phyloP scores from a whole-genome alignment of 2,888 invertebrate genomes.

The Andrena marginata region DNA sequence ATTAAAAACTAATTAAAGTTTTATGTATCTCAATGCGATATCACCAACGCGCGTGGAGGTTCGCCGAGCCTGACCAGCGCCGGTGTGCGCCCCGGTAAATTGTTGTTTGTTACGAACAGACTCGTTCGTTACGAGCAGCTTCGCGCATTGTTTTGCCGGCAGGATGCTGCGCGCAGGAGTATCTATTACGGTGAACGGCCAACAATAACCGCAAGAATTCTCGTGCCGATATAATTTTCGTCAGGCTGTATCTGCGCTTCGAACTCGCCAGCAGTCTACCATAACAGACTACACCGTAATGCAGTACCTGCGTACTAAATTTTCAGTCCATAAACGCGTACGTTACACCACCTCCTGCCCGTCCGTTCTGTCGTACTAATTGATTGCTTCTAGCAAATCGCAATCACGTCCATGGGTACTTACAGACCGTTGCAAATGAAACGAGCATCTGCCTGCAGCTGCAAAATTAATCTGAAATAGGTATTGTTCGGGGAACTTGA shows the following conservation, averaged over 20 bases:
- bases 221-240: constrained; percentile 37
- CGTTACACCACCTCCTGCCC: background rate
- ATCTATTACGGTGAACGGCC: constrained; percentile 17
- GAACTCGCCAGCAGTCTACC: constrained; percentile 3
- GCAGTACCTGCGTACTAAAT: background rate
- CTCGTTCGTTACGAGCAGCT: background rate
- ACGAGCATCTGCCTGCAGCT: too few species aligned
- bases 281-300: background rate
- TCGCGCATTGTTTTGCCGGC: constrained; percentile 1
- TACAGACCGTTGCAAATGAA: too few species aligned
- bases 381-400: background rate
- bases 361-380: background rate
- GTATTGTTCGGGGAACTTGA: too few species aligned
- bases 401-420: background rate
- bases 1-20: background rate
- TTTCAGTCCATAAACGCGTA: constrained; percentile 11
- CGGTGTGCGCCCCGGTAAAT: background rate
- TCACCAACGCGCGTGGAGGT: background rate
- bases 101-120: constrained; percentile 8
- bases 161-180: constrained; percentile 1
- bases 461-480: too few species aligned
- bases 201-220: constrained; percentile 51
- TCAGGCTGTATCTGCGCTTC: constrained; percentile 17
- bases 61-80: background rate
- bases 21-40: background rate